phyloP scores from a whole-genome alignment of 30 jellyfish, hydroid and myxozoan species.

The Chrysaora quinquecirrha region DNA sequence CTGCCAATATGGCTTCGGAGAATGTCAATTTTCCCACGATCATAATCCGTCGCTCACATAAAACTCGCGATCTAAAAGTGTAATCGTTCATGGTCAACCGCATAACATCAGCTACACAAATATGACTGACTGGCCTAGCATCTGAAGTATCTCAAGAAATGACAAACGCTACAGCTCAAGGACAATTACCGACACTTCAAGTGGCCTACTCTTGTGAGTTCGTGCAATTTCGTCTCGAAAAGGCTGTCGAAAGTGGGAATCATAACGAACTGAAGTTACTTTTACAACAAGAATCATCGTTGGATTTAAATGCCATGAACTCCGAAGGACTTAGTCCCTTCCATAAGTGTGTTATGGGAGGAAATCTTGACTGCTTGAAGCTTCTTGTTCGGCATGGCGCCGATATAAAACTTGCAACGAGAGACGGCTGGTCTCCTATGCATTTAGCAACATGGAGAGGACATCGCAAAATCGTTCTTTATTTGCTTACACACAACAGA shows the following conservation, averaged over 20 bases:
- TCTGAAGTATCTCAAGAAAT: slow-evolving; percentile 30
- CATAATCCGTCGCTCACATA: slow-evolving; percentile 75
- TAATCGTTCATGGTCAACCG: slow-evolving; percentile 64
- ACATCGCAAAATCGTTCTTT: slow-evolving; percentile 60
- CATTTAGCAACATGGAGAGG: slow-evolving; percentile 86
- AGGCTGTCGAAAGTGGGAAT: slow-evolving; percentile 79
- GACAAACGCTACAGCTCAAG: slow-evolving; percentile 50
- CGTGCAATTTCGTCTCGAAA: slow-evolving; percentile 63
- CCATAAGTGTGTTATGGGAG: slow-evolving; percentile 74
- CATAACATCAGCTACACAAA: slow-evolving; percentile 43
- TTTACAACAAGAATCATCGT: slow-evolving; percentile 57
- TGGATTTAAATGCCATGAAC: slow-evolving; percentile 76
- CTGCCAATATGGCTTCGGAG: slow-evolving; percentile 59
- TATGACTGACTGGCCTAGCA: slow-evolving; percentile 51
- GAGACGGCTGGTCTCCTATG: slow-evolving; percentile 88
- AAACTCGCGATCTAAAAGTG: slow-evolving; percentile 18
- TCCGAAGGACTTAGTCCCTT: slow-evolving; percentile 86
- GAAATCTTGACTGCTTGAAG: slow-evolving; percentile 76
- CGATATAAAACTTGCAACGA: slow-evolving; percentile 71
- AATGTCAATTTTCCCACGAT: slow-evolving; percentile 74
- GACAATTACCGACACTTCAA: slow-evolving; percentile 46
- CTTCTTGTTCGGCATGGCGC: slow-evolving; percentile 82
- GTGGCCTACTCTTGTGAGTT: slow-evolving; percentile 67
- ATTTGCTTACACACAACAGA: slow-evolving; percentile 47
- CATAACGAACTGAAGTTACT: slow-evolving; percentile 60